Base-by-base conservation (phyloP, 1,140 invertebrate species). In the Calliopsis andreniformis region DNA sequence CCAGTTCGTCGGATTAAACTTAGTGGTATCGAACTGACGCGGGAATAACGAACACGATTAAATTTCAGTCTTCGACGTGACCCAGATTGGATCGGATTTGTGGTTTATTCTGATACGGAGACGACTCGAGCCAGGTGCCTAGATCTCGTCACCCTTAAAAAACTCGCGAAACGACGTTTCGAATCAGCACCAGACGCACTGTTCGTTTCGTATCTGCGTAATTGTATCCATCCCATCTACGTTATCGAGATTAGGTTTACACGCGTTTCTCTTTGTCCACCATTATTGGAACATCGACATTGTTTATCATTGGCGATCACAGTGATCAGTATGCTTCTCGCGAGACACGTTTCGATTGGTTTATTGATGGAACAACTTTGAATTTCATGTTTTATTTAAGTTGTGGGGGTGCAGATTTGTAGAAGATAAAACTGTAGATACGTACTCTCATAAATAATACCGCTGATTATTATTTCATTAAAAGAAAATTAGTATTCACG, bases 31-130 rank as follows among this genome's bases (percentile, higher is more conserved):
- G 23, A 72, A 39, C 55, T 5, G 16, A 30, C 47, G 28, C 49
- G 25, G 35, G 47, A 59, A 51, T 39, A 63, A 32, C 20, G 35
- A 32, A 43, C 35, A 53, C 30, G 72, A 73, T 83, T 62, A 61
- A 63, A 28, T 83, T 84, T 83, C 77, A 49, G 68, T 62, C 6
- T 32, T 30, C 42, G 58, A 76, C 55, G 76, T 45, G 62, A 80
- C 43, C 69, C 67, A 66, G 59, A 77, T 85, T 62, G 56, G 63
- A 83, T 85, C 68, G 47, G 66, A 72, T 76, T 66, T 79, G 83
- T 76, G 80, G 61, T 84, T n/a, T 79, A 73, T 80, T 78, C 32
- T 47, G 30, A 83, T 23, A 53, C 53, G 53, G 49, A 56, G 66
- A 39, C 42, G 20, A 62, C 14, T 39, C 25, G 32, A 63, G 23